Evolutionary conservation across 2,113 vertebrate genomes (phyloP).

Genomic region (Oryzias javanicus): DNA sequence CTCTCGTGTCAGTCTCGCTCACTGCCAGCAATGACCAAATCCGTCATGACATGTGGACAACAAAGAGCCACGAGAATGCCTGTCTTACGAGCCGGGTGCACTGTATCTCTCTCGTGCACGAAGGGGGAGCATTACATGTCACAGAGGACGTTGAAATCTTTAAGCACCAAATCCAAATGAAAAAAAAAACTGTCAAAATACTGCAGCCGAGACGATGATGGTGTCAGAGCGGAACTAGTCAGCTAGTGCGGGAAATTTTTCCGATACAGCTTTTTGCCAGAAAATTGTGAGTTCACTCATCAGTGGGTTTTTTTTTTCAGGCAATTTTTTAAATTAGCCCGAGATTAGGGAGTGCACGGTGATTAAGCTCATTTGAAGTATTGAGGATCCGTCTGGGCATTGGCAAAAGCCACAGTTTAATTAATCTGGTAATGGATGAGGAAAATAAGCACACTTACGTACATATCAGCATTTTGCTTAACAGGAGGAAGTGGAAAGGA

Average conservation of each 20-base stretch:
- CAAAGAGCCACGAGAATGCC: constrained; percentile 69
- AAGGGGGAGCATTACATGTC: constrained; percentile 68
- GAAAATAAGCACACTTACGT: constrained; percentile 77
- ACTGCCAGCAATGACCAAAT: constrained; percentile 69
- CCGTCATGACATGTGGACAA: constrained; percentile 74
- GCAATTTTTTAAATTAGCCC: constrained; percentile 77
- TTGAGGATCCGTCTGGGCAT: constrained; percentile 78
- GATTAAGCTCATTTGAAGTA: constrained; percentile 81
- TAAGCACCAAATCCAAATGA: constrained; percentile 66
- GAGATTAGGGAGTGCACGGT: constrained; percentile 77
- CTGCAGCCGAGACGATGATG: constrained; percentile 33
- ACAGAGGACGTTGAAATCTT: constrained; percentile 67
- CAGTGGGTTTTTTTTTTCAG: constrained; percentile 56
- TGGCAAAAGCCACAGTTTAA: constrained; percentile 77
- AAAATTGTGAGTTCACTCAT: constrained; percentile 70
- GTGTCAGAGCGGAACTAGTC: constrained; percentile 51
- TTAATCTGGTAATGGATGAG: constrained; percentile 80
- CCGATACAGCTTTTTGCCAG: constrained; percentile 62
- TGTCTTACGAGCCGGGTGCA: constrained; percentile 46
- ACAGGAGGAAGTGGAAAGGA: constrained; percentile 63
- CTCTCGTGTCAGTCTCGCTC: constrained; percentile 68
- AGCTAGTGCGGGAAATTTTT: constrained; percentile 30
- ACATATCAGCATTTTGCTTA: constrained; percentile 78
- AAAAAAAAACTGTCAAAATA: constrained; percentile 53
- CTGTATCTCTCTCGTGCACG: constrained; percentile 60